Evolutionary conservation across 30 jellyfish, hydroid and myxozoan genomes (phyloP).

Genomic region (Aurelia coerulea): DNA sequence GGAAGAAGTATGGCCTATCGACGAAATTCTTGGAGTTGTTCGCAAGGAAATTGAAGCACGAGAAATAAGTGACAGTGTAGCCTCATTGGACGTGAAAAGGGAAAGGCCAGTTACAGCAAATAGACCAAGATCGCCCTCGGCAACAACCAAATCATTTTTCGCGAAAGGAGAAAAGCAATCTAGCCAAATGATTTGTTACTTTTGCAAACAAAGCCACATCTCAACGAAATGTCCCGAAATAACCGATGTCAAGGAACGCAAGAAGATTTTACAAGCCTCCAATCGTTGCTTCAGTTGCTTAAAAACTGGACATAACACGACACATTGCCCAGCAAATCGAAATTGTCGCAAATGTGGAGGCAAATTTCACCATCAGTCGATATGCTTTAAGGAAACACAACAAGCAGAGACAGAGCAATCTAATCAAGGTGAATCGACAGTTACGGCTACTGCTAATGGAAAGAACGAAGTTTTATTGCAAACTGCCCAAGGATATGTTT

Average conservation of each 20-base stretch:
- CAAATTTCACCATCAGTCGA: conserved; percentile 6
- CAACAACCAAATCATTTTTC: conserved; percentile 43
- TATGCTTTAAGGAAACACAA: neutral
- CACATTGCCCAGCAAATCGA: neutral
- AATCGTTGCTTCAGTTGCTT: conserved; percentile 35
- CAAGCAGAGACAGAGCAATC: neutral
- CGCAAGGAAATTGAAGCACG: conserved; percentile 15
- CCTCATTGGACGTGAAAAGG: neutral
- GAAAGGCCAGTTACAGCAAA: neutral
- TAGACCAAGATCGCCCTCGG: conserved; percentile 12
- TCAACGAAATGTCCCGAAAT: conserved; percentile 20
- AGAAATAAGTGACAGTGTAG: conserved; percentile 11
- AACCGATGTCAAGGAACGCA: neutral
- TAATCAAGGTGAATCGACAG: neutral
- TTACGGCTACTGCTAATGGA: conserved; percentile 14
- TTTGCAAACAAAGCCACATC: conserved; percentile 28
- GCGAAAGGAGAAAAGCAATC: conserved; percentile 17
- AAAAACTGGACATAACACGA: conserved; percentile 13
- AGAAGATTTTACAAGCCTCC: neutral
- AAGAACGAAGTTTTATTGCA: conserved; percentile 36
- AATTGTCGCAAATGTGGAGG: conserved; percentile 31
- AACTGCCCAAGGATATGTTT: conserved; percentile 46
- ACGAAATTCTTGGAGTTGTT: conserved; percentile 9
- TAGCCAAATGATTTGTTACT: conserved; percentile 3
- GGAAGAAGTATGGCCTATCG: conserved; percentile 27